These are phyloP conservation scores for Lutjanus campechanus DNA, from an alignment of 2,797 vertebrate genomes.

Conservation along the genomic window DNA sequence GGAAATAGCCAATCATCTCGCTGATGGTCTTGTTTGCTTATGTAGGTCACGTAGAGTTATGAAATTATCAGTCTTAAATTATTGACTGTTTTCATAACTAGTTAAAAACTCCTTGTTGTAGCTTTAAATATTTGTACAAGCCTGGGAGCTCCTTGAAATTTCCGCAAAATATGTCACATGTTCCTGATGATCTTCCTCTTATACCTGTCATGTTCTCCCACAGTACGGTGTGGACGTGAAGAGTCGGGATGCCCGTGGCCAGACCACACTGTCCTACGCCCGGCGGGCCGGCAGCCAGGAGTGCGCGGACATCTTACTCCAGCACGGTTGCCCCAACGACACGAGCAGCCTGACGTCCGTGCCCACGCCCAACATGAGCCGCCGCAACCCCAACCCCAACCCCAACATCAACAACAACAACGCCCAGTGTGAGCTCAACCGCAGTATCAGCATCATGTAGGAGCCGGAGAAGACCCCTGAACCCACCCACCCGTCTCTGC, in stretches of 20 bases:
- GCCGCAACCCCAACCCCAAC: slow-evolving; percentile 84
- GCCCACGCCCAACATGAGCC: slow-evolving; percentile 85
- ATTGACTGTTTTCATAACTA: too few relatives aligned
- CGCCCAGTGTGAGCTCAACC: slow-evolving; percentile 89
- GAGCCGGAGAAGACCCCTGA: slow-evolving; percentile 30
- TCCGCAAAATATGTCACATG: neutral
- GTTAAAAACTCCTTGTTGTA: too few relatives aligned
- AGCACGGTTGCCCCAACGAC: slow-evolving; percentile 96
- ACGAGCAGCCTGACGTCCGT: slow-evolving; percentile 73
- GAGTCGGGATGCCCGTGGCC: slow-evolving; percentile 93
- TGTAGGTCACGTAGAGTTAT: too few relatives aligned
- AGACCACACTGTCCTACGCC: slow-evolving; percentile 93
- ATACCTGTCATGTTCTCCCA: neutral
- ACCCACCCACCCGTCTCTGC: slow-evolving; percentile 28
- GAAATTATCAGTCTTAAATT: too few relatives aligned
- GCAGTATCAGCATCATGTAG: slow-evolving; percentile 91
- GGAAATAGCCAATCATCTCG: too few relatives aligned
- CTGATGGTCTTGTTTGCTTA: too few relatives aligned
- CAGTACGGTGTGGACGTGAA: slow-evolving; percentile 98
- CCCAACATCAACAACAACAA: slow-evolving; percentile 90
- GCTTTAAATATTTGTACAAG: neutral
- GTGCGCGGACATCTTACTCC: slow-evolving; percentile 94
- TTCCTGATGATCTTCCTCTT: neutral
- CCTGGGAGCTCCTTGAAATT: too few relatives aligned
- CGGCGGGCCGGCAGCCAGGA: slow-evolving; percentile 95